Evolutionary conservation across 1,140 invertebrate species (phyloP), one percentile per base, ranked within the genome.

Genomic region (Megalopta genalis): DNA sequence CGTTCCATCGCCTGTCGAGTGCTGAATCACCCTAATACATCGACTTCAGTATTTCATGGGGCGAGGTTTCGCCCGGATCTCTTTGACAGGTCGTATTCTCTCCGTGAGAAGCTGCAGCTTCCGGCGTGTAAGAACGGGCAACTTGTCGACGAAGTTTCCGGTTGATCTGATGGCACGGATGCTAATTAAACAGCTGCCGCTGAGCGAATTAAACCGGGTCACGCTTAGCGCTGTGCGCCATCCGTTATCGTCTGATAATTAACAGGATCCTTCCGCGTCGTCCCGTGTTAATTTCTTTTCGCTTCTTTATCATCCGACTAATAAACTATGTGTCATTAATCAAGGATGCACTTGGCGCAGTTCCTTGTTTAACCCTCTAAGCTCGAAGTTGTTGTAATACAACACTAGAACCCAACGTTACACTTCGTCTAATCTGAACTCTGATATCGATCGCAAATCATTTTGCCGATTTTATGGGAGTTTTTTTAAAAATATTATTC

Each of bases 151-250:
- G 9, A 77, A 77, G 74, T 77, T 77, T 69, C 54, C 57, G 74
- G 54, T 62, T 77, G 74, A 77, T 77, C 74, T 77, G 66, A 76
- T 69, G 74, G 25, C 27, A 60, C 37, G 25, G 74, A 25, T 69
- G 74, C 42, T 77, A 77, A 77, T 77, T 77, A 77, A 77, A 25
- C 74, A 77, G 65, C 74, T 77, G 74, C 57, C 25, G 74, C 16
- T 62, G 74, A 77, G 74, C 60, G 74, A 77, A 77, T 77, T 77
- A 77, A 77, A 77, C 54, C 74, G 39, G 66, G 54, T 14, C 49
- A n/a, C 18, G 21, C 8, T 57, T 57, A 57, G 54, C 74, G n/a
- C 39, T 37, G 68, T 69, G 57, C 65, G 65, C 68, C 74, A 69
- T 66, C 74, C 54, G 57, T 69, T 77, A 62, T 77, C 54, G 57